Percentiles rank a stretch among this genome's conserved stretches.
Evolutionary conservation across 2,888 invertebrate genomes (phyloP).

Genomic region (Phaedon cochleariae): DNA sequence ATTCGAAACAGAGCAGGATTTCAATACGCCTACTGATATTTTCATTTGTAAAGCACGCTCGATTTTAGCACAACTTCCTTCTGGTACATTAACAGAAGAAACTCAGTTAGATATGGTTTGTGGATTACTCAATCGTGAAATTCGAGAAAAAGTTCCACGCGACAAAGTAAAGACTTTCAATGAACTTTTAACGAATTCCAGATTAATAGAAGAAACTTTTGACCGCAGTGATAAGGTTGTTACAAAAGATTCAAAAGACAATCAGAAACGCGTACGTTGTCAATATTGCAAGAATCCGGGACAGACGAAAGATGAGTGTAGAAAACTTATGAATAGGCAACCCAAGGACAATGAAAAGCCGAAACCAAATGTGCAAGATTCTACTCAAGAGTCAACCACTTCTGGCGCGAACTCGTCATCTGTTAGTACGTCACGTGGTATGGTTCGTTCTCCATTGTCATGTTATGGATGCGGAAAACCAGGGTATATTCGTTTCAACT

Average conservation of each 20-base stretch:
- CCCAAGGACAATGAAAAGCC: not conserved
- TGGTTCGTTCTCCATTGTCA: slow-evolving; percentile 3
- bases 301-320: slow-evolving; percentile 13
- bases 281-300: slow-evolving; percentile 8
- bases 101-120: slow-evolving; percentile 29
- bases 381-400: not conserved
- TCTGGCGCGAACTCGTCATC: not conserved
- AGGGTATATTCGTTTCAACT: slow-evolving; percentile 17
- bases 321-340: slow-evolving; percentile 5
- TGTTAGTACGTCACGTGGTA: not conserved
- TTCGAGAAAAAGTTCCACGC: slow-evolving; percentile 23
- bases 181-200: slow-evolving; percentile 13
- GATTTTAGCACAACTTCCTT: slow-evolving; percentile 18
- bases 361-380: not conserved
- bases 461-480: slow-evolving; percentile 23
- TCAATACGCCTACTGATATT: slow-evolving; percentile 8
- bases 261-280: not conserved
- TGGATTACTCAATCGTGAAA: slow-evolving; percentile 18
- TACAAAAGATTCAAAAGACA: not conserved
- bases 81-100: slow-evolving; percentile 1
- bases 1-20: slow-evolving; percentile 23
- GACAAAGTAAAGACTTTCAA: slow-evolving; percentile 11
- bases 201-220: slow-evolving; percentile 12
- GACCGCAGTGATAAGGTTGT: not conserved
- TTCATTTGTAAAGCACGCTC: slow-evolving; percentile 14